Percentiles rank a stretch among this genome's conserved stretches.
Conservation (phyloP, 2,797 vertebrate genomes). For the Microctenopoma stevenorrisi region DNA sequence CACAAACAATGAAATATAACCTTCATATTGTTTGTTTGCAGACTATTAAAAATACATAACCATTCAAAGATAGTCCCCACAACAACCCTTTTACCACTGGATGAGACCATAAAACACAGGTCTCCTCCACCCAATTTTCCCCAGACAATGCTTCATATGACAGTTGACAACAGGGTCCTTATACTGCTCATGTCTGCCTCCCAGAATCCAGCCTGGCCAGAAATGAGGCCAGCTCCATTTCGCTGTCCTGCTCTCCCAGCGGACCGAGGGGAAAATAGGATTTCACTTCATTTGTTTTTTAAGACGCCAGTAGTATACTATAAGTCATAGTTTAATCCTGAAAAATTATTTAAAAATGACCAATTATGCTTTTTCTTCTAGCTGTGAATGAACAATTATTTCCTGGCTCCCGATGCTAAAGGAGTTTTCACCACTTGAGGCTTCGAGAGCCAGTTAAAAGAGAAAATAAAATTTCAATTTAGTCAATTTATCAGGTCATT, state of each 20-base stretch:
- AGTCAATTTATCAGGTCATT: background rate
- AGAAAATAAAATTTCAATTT: background rate
- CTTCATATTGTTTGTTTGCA: slow-evolving; percentile 30
- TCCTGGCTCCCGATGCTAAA: slow-evolving; percentile 13
- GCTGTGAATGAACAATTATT: slow-evolving; percentile 32
- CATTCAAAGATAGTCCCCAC: background rate
- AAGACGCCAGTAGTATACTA: slow-evolving; percentile 64
- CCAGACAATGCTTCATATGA: slow-evolving; percentile 32
- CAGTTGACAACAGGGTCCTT: slow-evolving; percentile 47
- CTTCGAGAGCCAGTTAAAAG: background rate
- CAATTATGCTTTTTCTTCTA: slow-evolving; percentile 57
- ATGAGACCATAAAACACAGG: slow-evolving; percentile 37
- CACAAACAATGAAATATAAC: background rate
- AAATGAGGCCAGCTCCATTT: slow-evolving; percentile 62
- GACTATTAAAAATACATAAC: background rate
- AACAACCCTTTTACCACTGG: slow-evolving; percentile 24
- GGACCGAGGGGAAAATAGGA: slow-evolving; percentile 64
- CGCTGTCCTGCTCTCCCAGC: slow-evolving; percentile 56
- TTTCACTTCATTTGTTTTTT: slow-evolving; percentile 63
- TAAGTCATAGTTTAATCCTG: slow-evolving; percentile 74
- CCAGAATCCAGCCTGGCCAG: slow-evolving; percentile 46
- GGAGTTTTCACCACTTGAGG: slow-evolving; percentile 61
- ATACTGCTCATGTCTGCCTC: slow-evolving; percentile 36
- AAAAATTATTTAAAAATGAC: slow-evolving; percentile 67
- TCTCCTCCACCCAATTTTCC: slow-evolving; percentile 51